Percentiles rank a stretch among this genome's conserved stretches.
These are phyloP conservation scores for Acipenser oxyrinchus DNA, from an alignment of 2,797 vertebrate species.

Conservation along the genomic window DNA sequence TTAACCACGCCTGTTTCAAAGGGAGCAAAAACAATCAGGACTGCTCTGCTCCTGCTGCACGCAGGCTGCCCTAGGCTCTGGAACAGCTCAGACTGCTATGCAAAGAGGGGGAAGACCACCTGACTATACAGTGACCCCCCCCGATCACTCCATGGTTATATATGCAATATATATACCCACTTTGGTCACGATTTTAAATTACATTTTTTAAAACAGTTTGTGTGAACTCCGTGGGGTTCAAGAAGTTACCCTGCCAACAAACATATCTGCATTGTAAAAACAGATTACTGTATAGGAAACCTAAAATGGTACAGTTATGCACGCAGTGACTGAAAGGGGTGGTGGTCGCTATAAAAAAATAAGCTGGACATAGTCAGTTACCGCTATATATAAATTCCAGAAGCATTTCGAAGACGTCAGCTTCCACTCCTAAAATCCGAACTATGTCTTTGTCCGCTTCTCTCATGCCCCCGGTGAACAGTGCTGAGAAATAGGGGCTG, in stretches of 20 bases:
- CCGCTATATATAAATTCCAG: constrained; percentile 91
- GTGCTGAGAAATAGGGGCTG: constrained; percentile 87
- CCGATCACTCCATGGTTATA: too few species aligned
- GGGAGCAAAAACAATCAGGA: constrained; percentile 14
- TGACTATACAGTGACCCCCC: constrained; percentile 18
- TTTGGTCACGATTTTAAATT: too few species aligned
- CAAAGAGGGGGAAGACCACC: constrained; percentile 30
- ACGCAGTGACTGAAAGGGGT: neutral
- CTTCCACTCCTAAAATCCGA: constrained; percentile 79
- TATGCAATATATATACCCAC: too few species aligned
- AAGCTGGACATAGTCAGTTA: constrained; percentile 19
- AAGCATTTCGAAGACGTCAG: constrained; percentile 73
- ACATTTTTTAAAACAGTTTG: too few species aligned
- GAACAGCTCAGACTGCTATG: neutral
- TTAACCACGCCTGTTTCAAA: constrained; percentile 63
- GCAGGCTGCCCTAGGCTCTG: neutral
- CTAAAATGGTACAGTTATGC: too few species aligned
- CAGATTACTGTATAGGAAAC: too few species aligned
- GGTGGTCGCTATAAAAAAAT: neutral
- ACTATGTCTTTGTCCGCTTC: constrained; percentile 82
- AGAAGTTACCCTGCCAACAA: too few species aligned
- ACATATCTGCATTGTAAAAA: too few species aligned
- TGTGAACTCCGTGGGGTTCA: too few species aligned
- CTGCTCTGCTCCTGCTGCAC: neutral
- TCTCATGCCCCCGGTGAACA: constrained; percentile 85